Evolutionary conservation across 2,797 vertebrate species (phyloP), one percentile per base, ranked within the genome.

Genomic region (Discoglossus pictus): DNA sequence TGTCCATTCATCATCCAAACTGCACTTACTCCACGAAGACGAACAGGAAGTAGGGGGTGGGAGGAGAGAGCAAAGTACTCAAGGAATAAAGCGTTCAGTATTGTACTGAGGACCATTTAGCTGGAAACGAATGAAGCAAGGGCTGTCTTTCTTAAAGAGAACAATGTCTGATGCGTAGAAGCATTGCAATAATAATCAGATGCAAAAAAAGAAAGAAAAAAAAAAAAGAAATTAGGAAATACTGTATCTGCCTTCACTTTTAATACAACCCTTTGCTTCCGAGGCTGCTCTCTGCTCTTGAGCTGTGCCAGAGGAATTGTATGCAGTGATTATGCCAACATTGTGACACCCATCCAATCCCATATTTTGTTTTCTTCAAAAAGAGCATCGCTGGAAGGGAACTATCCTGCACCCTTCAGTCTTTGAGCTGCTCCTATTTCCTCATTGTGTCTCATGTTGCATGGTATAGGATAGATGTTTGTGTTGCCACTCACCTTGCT

Each of bases 181-280:
- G 68, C 46, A 58, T 71, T 71, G 68, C 68, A 71, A 71, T 71
- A 71, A 71, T 71, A 64, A 71, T 71, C 46, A 43, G 68, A 71
- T 71, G 68, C 68, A 71, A 71, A 71, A 71, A 59, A 44, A 59
- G 40, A 56, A 55, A 47, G 48, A 20, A 40, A 39, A 47, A 17
- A 55, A 42, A 23, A 35, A 18, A 43, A 59, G 46, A 43, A 59
- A 59, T 59, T 59, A 43, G 55, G 39, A 16, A 59, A 35, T 55
- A 24, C 16, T 52, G 12, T 50, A 50, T 64, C 53, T 71, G 68
- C 68, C 68, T 71, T 71, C 61, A 63, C 52, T 35, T 50, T 61
- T 54, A 44, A 52, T 43, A 34, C 13, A 48, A 34, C 51, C 68
- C 24, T 56, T 65, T 55, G n/a, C 25, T 50, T 56, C 40, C n/a